Conservation (phyloP, 2,888 invertebrate genomes). For the Helleia helle region DNA sequence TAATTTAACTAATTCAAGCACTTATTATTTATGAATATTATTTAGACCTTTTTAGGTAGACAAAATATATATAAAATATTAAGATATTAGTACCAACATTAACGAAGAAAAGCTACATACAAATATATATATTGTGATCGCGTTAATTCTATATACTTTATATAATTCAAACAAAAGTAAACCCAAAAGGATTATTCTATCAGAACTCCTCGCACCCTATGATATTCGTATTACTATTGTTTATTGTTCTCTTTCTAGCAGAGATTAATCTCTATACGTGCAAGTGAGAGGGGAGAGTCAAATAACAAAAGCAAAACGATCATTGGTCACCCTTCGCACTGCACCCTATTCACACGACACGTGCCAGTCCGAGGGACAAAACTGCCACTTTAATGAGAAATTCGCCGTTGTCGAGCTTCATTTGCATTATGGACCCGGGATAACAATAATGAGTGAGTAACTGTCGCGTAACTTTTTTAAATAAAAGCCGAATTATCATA, state of each 20-base stretch:
- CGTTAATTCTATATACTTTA: too few relatives aligned
- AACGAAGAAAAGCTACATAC: too few relatives aligned
- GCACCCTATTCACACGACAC: constrained; percentile 50
- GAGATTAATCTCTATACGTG: background rate
- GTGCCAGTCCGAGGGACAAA: constrained; percentile 49
- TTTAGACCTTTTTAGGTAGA: too few relatives aligned
- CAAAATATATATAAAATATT: too few relatives aligned
- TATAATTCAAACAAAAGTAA: constrained; percentile 6
- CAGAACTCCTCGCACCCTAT: constrained; percentile 28
- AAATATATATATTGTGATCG: constrained; percentile 10
- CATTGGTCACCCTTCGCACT: constrained; percentile 40
- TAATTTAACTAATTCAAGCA: too few relatives aligned
- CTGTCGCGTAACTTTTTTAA: background rate
- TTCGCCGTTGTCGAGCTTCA: constrained; percentile 19
- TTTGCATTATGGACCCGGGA: constrained; percentile 15
- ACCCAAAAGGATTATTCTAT: constrained; percentile 32
- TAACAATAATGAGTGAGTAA: constrained; percentile 8
- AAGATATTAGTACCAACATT: too few relatives aligned
- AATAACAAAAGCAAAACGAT: constrained; percentile 53
- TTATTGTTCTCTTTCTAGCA: background rate
- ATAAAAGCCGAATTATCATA: constrained; percentile 5
- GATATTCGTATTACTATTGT: constrained; percentile 7
- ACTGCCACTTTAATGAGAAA: constrained; percentile 27
- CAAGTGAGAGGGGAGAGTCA: constrained; percentile 27
- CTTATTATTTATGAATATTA: too few relatives aligned